Percentiles rank a stretch among this genome's conserved stretches.
These are phyloP conservation scores for Galerucella pusilla DNA, from an alignment of 2,888 invertebrate species.

Conservation along the genomic window DNA sequence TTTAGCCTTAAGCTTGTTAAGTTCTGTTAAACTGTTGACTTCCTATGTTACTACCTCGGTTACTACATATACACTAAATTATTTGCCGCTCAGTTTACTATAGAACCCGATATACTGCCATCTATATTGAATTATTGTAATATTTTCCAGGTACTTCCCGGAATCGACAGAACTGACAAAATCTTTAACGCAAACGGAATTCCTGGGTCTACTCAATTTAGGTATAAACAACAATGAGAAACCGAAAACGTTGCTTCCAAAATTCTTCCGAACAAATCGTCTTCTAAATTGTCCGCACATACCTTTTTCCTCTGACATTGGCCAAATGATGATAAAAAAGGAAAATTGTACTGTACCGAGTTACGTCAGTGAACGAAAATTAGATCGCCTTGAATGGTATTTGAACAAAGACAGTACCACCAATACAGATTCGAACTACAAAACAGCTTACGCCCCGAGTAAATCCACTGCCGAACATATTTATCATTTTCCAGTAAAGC, in stretches of 20 bases:
- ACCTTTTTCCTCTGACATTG: conserved; percentile 37
- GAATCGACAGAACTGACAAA: not conserved
- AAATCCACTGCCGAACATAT: conserved; percentile 11
- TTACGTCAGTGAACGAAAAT: conserved; percentile 24
- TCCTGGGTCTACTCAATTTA: conserved; percentile 23
- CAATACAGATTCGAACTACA: conserved; percentile 10
- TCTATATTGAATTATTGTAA: not conserved
- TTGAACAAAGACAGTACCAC: conserved; percentile 22
- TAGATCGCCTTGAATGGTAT: conserved; percentile 35
- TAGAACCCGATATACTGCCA: too few relatives aligned
- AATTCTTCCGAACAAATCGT: conserved; percentile 8
- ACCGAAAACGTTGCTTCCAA: conserved; percentile 21
- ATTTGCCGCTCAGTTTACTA: too few relatives aligned
- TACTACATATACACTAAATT: too few relatives aligned
- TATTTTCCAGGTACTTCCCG: not conserved
- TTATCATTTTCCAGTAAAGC: conserved; percentile 31
- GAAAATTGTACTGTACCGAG: conserved; percentile 27
- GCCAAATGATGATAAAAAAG: conserved; percentile 26
- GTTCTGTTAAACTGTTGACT: too few relatives aligned
- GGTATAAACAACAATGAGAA: conserved; percentile 25
- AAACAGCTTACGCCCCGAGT: conserved; percentile 13
- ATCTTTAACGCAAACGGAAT: conserved; percentile 23
- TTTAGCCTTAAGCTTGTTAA: too few relatives aligned
- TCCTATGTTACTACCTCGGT: too few relatives aligned
- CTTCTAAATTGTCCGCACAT: conserved; percentile 32